Evolutionary conservation across 2,113 vertebrate species (phyloP).

Genomic region (Pangasianodon hypophthalmus): DNA sequence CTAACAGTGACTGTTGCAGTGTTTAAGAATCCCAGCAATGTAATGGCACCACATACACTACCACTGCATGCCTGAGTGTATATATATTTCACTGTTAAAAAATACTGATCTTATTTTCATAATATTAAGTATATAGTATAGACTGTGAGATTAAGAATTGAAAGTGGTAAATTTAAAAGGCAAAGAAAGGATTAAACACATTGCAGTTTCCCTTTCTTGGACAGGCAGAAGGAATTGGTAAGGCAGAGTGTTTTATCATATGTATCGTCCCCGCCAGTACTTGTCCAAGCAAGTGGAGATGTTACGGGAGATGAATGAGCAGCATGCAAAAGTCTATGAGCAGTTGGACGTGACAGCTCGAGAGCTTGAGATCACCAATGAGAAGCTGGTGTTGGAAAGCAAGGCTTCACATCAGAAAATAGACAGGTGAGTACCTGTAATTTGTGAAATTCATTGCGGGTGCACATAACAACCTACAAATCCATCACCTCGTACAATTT

Average conservation of each 20-base stretch:
- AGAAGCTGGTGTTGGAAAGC: slow-evolving; percentile 93
- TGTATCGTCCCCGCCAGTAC: slow-evolving; percentile 74
- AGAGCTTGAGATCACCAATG: slow-evolving; percentile 93
- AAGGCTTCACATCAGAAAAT: slow-evolving; percentile 96
- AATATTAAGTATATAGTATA: no score
- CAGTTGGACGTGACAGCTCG: slow-evolving; percentile 92
- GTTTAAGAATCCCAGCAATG: background rate
- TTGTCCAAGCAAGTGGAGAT: slow-evolving; percentile 93
- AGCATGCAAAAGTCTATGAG: slow-evolving; percentile 96
- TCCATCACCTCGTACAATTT: background rate
- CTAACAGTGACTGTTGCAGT: no score
- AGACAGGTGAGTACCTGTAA: slow-evolving; percentile 76
- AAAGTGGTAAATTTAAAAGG: background rate
- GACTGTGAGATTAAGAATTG: no score
- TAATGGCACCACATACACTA: background rate
- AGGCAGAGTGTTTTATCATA: background rate
- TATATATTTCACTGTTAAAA: no score
- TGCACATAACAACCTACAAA: background rate
- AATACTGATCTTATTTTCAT: no score
- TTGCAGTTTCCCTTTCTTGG: background rate
- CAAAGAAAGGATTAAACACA: background rate
- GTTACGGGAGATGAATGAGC: slow-evolving; percentile 92
- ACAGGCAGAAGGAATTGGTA: background rate
- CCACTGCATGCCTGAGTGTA: background rate
- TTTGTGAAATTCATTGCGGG: background rate